Conservation (phyloP, 1,140 invertebrate species). For the Eciton burchellii region DNA sequence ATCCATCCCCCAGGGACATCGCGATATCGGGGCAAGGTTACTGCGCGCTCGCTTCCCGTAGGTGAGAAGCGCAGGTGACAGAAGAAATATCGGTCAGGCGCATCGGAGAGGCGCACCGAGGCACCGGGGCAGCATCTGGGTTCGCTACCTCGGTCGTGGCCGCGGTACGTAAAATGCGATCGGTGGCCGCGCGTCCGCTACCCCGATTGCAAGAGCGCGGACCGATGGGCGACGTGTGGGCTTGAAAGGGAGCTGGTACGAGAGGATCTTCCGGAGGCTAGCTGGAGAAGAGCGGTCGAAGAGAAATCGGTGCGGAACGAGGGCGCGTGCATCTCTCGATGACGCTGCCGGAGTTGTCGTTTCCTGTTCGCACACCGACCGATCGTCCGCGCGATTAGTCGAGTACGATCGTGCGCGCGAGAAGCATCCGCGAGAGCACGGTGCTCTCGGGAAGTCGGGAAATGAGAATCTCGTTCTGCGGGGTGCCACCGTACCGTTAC, state of each 20-base stretch:
- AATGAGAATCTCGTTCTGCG: conserved; percentile 40
- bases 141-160: not conserved
- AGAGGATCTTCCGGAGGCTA: not conserved
- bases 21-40: conserved; percentile 39
- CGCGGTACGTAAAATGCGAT: conserved; percentile 60
- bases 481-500: conserved; percentile 26
- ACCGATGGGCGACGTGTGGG: not conserved
- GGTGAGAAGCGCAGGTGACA: conserved; percentile 69
- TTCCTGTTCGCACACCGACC: not conserved
- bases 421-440: not conserved
- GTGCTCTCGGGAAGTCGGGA: not conserved
- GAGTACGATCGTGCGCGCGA: not conserved
- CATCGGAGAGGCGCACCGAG: conserved; percentile 53
- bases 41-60: conserved; percentile 32
- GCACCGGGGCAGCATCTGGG: conserved; percentile 42
- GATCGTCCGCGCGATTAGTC: not conserved
- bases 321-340: not conserved
- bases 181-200: conserved; percentile 35
- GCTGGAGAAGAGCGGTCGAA: not conserved
- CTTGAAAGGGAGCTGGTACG: conserved; percentile 5
- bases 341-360: conserved; percentile 4
- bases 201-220: conserved; percentile 41
- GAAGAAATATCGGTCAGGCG: conserved; percentile 69
- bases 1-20: conserved; percentile 5
- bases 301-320: not conserved